A percentile compares a stretch with the other conserved stretches of the same genome.
phyloP scores from a whole-genome alignment of 1,140 invertebrate genomes.

The Lordiphosa stackelbergi region DNA sequence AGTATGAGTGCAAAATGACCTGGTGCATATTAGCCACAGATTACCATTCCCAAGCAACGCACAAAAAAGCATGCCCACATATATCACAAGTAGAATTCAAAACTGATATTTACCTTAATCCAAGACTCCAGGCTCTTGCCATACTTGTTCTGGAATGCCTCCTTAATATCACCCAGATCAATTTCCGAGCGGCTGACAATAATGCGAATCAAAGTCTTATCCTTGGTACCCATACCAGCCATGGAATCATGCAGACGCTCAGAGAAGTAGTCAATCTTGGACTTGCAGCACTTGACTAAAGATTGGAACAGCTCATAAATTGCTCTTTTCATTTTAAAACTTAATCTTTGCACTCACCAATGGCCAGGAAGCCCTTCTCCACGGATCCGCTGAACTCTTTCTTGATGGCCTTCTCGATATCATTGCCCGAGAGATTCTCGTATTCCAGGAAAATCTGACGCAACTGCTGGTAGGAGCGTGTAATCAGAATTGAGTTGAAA shows the following conservation, averaged over 20 bases:
- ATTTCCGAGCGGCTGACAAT: constrained; percentile 94
- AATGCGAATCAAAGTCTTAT: constrained; percentile 92
- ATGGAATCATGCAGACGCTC: constrained; percentile 93
- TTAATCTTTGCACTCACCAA: constrained; percentile 81
- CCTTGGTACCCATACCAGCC: constrained; percentile 92
- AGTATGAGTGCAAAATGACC: background rate
- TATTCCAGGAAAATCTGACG: constrained; percentile 89
- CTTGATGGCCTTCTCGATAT: constrained; percentile 91
- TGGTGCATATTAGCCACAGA: background rate
- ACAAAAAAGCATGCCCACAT: constrained; percentile 5
- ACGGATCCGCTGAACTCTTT: constrained; percentile 92
- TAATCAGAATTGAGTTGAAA: constrained; percentile 90
- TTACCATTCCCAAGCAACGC: constrained; percentile 20
- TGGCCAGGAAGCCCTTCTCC: constrained; percentile 89
- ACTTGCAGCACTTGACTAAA: constrained; percentile 91
- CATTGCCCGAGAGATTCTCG: constrained; percentile 85
- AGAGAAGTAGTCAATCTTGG: constrained; percentile 95
- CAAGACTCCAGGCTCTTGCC: constrained; percentile 89
- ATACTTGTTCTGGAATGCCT: constrained; percentile 90
- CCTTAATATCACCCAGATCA: constrained; percentile 93
- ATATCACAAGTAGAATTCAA: constrained; percentile 1
- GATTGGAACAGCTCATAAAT: background rate
- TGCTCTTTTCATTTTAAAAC: background rate
- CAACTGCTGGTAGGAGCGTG: constrained; percentile 88
- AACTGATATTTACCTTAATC: constrained; percentile 85